Percentiles rank a stretch among this genome's conserved stretches.
These are phyloP conservation scores for Ctenicera cuprea DNA, from an alignment of 2,888 invertebrate genomes.

Conservation along the genomic window DNA sequence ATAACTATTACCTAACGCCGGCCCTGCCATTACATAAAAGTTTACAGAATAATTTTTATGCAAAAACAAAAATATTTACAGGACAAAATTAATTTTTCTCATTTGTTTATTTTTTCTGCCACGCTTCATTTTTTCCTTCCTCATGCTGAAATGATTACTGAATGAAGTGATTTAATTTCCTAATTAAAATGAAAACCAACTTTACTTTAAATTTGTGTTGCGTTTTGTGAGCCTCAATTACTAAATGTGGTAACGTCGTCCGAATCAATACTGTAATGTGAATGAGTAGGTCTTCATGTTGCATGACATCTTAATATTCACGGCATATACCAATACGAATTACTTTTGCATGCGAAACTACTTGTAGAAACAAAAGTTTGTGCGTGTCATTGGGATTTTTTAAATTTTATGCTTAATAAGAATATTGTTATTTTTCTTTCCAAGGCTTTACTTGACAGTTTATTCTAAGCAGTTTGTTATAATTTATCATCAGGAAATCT, in stretches of 20 bases:
- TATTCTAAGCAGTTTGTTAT: background rate
- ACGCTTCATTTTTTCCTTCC: no score
- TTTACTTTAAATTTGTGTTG: conserved; percentile 13
- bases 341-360: conserved; percentile 40
- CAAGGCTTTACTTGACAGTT: background rate
- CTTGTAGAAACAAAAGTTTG: conserved; percentile 36
- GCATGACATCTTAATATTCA: conserved; percentile 43
- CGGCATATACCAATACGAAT: conserved; percentile 28
- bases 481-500: background rate
- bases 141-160: no score
- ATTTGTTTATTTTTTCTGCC: no score
- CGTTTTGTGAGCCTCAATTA: conserved; percentile 14
- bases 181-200: background rate
- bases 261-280: conserved; percentile 27
- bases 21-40: no score
- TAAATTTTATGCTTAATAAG: background rate
- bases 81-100: no score
- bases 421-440: background rate
- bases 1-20: no score
- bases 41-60: no score
- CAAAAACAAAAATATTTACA: no score
- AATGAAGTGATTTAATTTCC: background rate
- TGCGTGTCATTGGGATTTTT: conserved; percentile 26
- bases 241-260: conserved; percentile 13
- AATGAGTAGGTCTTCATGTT: conserved; percentile 39